These are phyloP conservation scores for Protobothrops mucrosquamatus DNA, from an alignment of 2,113 vertebrate species.

Conservation along the genomic window DNA sequence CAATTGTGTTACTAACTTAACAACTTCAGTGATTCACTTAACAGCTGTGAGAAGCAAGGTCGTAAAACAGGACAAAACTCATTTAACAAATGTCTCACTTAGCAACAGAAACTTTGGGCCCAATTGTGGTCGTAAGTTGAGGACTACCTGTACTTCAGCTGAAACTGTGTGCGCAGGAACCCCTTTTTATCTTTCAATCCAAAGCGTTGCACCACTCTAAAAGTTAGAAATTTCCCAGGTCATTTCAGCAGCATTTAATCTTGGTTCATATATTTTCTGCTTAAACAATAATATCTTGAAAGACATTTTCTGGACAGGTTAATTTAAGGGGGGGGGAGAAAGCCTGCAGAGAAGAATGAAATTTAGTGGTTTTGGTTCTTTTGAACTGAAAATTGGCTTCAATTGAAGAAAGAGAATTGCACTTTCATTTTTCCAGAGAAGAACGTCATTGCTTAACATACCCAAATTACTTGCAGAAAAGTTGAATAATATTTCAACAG, in stretches of 20 bases:
- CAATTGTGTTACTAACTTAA: no score
- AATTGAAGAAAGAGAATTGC: not conserved
- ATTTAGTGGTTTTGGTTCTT: not conserved
- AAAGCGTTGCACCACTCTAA: not conserved
- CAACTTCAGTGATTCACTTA: not conserved
- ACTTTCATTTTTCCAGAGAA: conserved; percentile 9
- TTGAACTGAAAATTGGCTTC: not conserved
- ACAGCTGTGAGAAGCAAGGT: not conserved
- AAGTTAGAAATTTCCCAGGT: not conserved
- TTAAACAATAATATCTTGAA: not conserved
- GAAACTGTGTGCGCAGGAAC: not conserved
- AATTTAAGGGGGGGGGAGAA: not conserved
- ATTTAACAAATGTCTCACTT: not conserved
- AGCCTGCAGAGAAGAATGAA: conserved; percentile 2
- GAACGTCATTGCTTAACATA: not conserved
- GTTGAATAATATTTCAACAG: conserved; percentile 1
- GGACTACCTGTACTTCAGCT: not conserved
- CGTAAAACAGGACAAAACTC: not conserved
- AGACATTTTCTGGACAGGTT: not conserved
- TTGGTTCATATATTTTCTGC: not conserved
- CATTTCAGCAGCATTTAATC: not conserved
- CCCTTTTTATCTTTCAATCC: not conserved
- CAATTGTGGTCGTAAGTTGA: not conserved
- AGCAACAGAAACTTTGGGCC: not conserved
- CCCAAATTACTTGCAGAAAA: not conserved